Evolutionary conservation across 2,888 invertebrate species (phyloP).

Genomic region (Hemithea aestivaria): DNA sequence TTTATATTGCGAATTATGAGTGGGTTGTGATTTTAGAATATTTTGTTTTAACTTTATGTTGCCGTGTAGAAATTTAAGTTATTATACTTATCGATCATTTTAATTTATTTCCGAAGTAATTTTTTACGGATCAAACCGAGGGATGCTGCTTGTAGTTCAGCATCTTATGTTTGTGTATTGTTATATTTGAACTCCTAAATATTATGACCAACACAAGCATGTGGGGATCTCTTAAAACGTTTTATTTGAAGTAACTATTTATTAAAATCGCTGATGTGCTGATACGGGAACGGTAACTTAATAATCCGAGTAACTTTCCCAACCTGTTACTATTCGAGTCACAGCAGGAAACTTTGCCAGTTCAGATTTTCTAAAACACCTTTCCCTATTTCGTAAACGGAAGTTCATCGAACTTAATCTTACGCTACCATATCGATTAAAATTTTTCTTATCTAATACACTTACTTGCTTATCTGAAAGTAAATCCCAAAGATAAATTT

Average conservation of each 20-base stretch:
- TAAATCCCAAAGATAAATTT: conserved; percentile 2
- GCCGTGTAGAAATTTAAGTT: too few relatives aligned
- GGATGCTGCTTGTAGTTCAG: too few relatives aligned
- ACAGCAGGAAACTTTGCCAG: conserved; percentile 36
- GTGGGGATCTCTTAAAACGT: too few relatives aligned
- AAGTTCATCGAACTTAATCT: conserved; percentile 69
- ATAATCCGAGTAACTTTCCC: conserved; percentile 22
- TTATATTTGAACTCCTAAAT: conserved; percentile 1
- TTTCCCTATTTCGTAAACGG: conserved; percentile 61
- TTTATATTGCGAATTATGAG: too few relatives aligned
- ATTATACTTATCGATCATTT: too few relatives aligned
- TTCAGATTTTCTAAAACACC: conserved; percentile 44
- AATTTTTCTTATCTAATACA: conserved; percentile 55
- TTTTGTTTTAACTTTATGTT: too few relatives aligned
- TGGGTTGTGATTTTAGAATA: too few relatives aligned
- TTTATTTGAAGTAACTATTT: too few relatives aligned
- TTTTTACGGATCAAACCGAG: too few relatives aligned
- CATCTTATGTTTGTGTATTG: conserved; percentile 1
- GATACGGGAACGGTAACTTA: neutral
- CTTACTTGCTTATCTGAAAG: conserved; percentile 45
- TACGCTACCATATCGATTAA: conserved; percentile 27
- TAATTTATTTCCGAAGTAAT: too few relatives aligned
- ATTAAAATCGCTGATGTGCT: neutral
- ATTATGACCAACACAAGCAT: neutral
- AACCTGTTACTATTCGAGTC: conserved; percentile 29